Evolutionary conservation across 2,113 vertebrate genomes (phyloP).

Genomic region (Onychorhynchus coronatus): DNA sequence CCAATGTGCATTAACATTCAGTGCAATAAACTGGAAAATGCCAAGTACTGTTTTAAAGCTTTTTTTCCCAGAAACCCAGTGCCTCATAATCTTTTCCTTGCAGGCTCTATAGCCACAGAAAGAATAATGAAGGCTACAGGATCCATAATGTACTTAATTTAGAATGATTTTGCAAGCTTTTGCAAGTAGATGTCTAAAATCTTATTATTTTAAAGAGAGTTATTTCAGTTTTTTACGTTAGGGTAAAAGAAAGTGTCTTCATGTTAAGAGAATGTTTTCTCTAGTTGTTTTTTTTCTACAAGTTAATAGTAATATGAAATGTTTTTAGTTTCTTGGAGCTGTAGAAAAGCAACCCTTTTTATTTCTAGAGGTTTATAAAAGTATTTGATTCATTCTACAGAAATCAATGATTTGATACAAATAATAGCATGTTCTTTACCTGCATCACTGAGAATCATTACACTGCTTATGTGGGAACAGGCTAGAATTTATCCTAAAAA

Average conservation of each 20-base stretch:
- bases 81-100: not conserved
- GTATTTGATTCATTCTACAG: not conserved
- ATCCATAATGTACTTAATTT: not conserved
- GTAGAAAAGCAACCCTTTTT: not conserved
- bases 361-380: not conserved
- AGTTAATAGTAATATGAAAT: not conserved
- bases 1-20: conserved; percentile 44
- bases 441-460: not conserved
- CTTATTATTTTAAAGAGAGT: not conserved
- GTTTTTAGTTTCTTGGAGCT: not conserved
- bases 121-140: not conserved
- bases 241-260: not conserved
- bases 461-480: not conserved
- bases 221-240: not conserved
- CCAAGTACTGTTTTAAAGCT: conserved; percentile 55
- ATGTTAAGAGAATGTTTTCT: not conserved
- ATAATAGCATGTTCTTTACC: not conserved
- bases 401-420: not conserved
- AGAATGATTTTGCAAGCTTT: not conserved
- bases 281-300: not conserved
- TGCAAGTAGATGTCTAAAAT: not conserved
- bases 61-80: not conserved
- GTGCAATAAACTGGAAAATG: conserved; percentile 51
- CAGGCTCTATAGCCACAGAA: not conserved
- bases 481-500: not conserved